Conservation (phyloP, 2,888 invertebrate species). For the Drosophila incognita region DNA sequence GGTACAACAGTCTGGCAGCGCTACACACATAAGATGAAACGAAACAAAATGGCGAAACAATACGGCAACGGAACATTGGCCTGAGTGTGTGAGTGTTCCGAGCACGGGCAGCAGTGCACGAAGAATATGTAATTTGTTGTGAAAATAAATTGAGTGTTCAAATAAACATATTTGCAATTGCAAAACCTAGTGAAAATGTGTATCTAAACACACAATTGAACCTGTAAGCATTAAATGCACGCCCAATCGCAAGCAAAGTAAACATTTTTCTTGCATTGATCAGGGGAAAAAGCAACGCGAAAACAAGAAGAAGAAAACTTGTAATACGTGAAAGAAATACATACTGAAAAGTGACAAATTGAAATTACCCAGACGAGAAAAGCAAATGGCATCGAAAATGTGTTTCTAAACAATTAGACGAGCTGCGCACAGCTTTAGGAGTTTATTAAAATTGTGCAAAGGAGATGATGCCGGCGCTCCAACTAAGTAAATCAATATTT, state of each 20-base stretch:
- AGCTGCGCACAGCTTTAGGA: background rate
- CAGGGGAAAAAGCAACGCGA: conserved; percentile 61
- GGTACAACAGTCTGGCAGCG: conserved; percentile 39
- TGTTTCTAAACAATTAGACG: background rate
- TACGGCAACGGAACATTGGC: conserved; percentile 53
- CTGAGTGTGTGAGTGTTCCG: conserved; percentile 43
- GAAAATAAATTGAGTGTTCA: conserved; percentile 63
- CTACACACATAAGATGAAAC: conserved; percentile 13
- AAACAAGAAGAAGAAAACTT: conserved; percentile 73
- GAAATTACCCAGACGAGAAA: conserved; percentile 21
- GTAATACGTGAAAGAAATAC: conserved; percentile 78
- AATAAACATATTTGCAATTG: conserved; percentile 45
- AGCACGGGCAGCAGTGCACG: conserved; percentile 61
- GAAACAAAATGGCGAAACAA: conserved; percentile 65
- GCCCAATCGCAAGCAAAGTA: conserved; percentile 1
- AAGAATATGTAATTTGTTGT: conserved; percentile 77
- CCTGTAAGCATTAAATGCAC: conserved; percentile 44
- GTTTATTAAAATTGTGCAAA: conserved; percentile 5
- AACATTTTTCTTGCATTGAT: conserved; percentile 50
- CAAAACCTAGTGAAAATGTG: conserved; percentile 40
- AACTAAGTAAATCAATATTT: conserved; percentile 74
- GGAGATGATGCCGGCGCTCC: conserved; percentile 50
- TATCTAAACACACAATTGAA: conserved; percentile 19
- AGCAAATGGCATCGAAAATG: conserved; percentile 9
- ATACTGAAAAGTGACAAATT: conserved; percentile 61